Base-by-base conservation (phyloP, 2,888 invertebrate species). In the Caenorhabditis macrosperma region DNA sequence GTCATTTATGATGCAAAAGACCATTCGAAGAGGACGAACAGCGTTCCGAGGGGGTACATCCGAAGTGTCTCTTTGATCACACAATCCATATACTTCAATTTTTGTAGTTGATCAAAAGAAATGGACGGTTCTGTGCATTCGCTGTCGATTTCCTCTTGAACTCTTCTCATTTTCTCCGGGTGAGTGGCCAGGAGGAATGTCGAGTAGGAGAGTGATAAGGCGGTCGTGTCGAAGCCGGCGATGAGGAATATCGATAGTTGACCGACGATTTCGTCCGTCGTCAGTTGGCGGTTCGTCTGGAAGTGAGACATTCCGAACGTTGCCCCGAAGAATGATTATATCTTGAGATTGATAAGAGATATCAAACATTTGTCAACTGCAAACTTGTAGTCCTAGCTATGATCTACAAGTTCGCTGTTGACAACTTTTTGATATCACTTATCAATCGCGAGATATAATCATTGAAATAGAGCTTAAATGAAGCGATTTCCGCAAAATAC, bases 161-260 rank as follows among this genome's bases (percentile, higher is more conserved):
- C 4, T 15, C 81, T 83, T 50, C 63, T 60, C 59, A 68, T 66
- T 6, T 75, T 63, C 54, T 81, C 77, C 9, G 90, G 92, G 85
- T 92, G 90, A 46, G 87, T 89, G 10, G 92, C 91, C 75, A 93
- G 87, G 60, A 91, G 90, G 80, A 91, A 91, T 64, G 91, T 89
- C 3, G 91, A 88, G 83, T 91, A 93, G 10, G 91, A 90, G 12
- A 93, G 85, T 3, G 92, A 90, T 2, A 91, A 91, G 10, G 92
- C 91, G 0, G 92, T 92, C 0, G 93, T 93, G 82, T 93, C 93
- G 79, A 92, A 93, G 0, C 93, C 93, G n/a, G 92, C 92, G 55
- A 92, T 80, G 30, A 92, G 85, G 82, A 93, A 92, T 1, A 92
- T 88, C 72, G 92, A 90, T 6, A 90, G 87, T 69, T 91, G 91